Conservation (phyloP, 2,113 vertebrate species). For the Phodopus roborovskii region DNA sequence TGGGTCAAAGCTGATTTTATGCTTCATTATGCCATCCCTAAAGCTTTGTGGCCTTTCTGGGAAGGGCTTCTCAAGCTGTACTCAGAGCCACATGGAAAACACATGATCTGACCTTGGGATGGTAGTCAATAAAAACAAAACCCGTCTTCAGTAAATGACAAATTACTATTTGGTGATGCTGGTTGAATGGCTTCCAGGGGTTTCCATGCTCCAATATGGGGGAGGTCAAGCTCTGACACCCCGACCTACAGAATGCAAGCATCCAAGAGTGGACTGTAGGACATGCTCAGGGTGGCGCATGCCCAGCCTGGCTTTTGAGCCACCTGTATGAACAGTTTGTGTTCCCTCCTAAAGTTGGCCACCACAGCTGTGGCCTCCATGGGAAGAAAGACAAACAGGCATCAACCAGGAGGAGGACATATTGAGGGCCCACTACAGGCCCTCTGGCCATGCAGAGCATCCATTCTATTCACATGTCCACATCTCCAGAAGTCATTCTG, state of each 20-base stretch:
- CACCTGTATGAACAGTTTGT: fast-evolving
- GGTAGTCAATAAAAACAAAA: neutral
- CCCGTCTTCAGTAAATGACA: neutral
- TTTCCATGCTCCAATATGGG: neutral
- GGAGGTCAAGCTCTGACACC: fast-evolving
- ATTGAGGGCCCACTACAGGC: neutral
- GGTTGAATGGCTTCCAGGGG: neutral
- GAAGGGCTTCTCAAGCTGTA: neutral
- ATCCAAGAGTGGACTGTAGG: neutral
- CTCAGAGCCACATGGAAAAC: neutral
- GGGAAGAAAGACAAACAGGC: neutral
- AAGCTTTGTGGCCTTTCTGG: neutral
- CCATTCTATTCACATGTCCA: neutral
- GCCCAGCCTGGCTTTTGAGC: neutral
- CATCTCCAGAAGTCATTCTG: neutral
- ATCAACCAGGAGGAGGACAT: no score
- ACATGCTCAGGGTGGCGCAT: neutral
- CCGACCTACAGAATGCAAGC: neutral
- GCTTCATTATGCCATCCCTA: neutral
- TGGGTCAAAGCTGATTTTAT: neutral
- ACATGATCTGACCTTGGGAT: neutral
- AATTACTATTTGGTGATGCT: no score
- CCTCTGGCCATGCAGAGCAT: neutral
- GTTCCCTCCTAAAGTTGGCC: neutral
- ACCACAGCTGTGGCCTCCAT: neutral